A percentile compares a stretch with the other conserved stretches of the same genome.
These are phyloP conservation scores for Anas platyrhynchos DNA, from an alignment of 2,113 vertebrate genomes.

Conservation along the genomic window DNA sequence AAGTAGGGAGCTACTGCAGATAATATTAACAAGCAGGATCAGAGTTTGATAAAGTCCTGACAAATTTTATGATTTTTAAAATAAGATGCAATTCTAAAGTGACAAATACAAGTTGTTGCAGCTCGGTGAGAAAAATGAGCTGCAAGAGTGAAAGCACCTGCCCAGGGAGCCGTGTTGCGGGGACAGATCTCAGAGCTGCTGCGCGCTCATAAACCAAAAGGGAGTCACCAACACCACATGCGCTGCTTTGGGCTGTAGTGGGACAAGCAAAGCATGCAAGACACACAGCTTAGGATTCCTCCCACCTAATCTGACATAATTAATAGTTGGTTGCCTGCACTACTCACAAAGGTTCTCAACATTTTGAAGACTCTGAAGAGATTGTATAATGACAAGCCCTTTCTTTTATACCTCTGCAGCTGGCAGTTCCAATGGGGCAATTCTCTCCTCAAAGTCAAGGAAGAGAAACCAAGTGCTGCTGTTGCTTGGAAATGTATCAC, in stretches of 20 bases:
- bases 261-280: not conserved
- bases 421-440: not conserved
- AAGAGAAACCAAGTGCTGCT: not conserved
- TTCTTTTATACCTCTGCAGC: not conserved
- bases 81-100: not conserved
- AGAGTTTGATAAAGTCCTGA: not conserved
- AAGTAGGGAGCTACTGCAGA: not conserved
- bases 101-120: not conserved
- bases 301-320: not conserved
- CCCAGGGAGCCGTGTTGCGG: fast-evolving
- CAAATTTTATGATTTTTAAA: not conserved
- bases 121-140: not conserved
- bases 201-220: fast-evolving
- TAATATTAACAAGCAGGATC: not conserved
- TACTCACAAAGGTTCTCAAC: not conserved
- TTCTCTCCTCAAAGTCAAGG: not conserved
- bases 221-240: not conserved
- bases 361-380: not conserved
- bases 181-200: not conserved
- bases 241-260: not conserved
- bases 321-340: not conserved
- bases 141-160: fast-evolving
- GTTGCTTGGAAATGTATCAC: not conserved
- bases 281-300: not conserved
- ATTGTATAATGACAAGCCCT: fast-evolving